Conservation (phyloP, 2,888 invertebrate genomes). For the Stictocephala bisonia region DNA sequence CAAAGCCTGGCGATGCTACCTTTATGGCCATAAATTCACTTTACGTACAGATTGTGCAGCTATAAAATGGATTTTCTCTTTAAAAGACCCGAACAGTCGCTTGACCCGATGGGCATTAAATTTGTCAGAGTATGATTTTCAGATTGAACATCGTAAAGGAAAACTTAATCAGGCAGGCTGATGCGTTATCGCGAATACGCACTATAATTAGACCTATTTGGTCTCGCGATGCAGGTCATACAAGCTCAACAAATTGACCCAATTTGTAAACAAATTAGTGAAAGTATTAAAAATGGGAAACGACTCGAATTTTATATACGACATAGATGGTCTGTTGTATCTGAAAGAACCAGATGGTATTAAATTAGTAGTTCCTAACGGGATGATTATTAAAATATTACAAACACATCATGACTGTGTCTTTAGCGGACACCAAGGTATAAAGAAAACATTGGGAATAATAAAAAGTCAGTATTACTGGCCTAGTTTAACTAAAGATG, state of each 20-base stretch:
- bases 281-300: neutral
- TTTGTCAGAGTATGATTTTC: slow-evolving; percentile 43
- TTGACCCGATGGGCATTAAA: slow-evolving; percentile 49
- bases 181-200: neutral
- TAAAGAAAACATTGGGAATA: too few species aligned
- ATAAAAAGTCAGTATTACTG: too few species aligned
- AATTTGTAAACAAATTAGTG: neutral
- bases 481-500: too few species aligned
- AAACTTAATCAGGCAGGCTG: slow-evolving; percentile 1
- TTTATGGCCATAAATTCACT: slow-evolving; percentile 31
- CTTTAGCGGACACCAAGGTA: too few species aligned
- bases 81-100: slow-evolving; percentile 46
- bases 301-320: neutral
- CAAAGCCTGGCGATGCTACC: slow-evolving; percentile 20
- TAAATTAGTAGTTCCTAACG: neutral
- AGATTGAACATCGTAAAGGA: slow-evolving; percentile 10
- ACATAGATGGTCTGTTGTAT: neutral
- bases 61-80: slow-evolving; percentile 46
- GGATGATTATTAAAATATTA: too few species aligned
- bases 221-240: neutral
- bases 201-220: neutral
- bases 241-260: neutral
- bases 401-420: too few species aligned
- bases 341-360: neutral
- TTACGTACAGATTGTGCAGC: slow-evolving; percentile 40